Percentiles rank a stretch among this genome's conserved stretches.
phyloP scores from a whole-genome alignment of 2,888 invertebrate species.

The Pristionchus entomophagus region DNA sequence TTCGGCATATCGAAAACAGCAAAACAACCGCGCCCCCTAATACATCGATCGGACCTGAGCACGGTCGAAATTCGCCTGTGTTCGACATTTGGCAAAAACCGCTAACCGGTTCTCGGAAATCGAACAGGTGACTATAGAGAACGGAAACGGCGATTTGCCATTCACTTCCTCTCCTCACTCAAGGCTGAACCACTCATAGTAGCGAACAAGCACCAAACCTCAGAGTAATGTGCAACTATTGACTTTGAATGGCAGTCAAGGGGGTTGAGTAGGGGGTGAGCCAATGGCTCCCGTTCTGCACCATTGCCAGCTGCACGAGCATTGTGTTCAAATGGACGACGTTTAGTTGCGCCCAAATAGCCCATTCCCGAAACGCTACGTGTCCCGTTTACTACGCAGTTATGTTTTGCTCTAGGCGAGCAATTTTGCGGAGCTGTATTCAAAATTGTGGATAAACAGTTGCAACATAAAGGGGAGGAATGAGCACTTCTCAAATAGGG shows the following conservation, averaged over 20 bases:
- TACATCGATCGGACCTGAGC: background rate
- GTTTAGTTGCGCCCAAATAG: too few species aligned
- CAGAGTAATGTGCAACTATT: constrained; percentile 31
- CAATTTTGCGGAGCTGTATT: too few species aligned
- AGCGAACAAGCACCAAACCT: background rate
- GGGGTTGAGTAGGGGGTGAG: background rate
- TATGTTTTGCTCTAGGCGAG: too few species aligned
- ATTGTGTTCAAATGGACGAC: too few species aligned
- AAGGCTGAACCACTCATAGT: constrained; percentile 40
- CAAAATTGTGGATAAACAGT: background rate
- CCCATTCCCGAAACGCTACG: too few species aligned
- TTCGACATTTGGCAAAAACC: background rate
- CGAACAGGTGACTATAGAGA: constrained; percentile 23
- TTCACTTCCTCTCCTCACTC: background rate
- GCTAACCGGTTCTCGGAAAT: background rate
- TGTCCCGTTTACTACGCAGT: too few species aligned
- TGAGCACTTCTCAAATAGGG: too few species aligned
- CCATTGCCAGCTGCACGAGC: background rate
- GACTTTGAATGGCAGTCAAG: constrained; percentile 36
- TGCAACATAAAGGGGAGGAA: too few species aligned
- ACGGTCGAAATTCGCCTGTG: background rate
- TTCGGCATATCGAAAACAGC: background rate
- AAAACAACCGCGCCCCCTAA: constrained; percentile 14
- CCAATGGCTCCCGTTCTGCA: background rate
- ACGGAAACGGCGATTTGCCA: constrained; percentile 22